Base-by-base conservation (phyloP, 2,888 invertebrate genomes). In the Heliconius charithonia region DNA sequence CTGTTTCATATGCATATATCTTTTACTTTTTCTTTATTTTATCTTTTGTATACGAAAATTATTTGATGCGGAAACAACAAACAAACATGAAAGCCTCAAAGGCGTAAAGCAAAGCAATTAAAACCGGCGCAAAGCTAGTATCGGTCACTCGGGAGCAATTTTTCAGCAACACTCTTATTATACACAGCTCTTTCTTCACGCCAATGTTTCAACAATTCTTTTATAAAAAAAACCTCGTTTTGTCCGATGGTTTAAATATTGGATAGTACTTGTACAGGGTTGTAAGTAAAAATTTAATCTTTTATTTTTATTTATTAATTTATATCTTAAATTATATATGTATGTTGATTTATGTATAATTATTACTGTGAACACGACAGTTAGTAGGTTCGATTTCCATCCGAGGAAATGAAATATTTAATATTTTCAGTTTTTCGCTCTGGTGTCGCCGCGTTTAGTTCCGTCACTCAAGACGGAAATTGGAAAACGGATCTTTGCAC, bases 101-200 rank as follows among this genome's bases (percentile, higher is more conserved):
- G 59, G 72, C 72, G 59, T 77, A 63, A 79, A 77, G 79, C 81
- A 66, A 66, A 75, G 80, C 88, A 90, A 90, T 90, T 90, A 89
- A 89, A 89, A 86, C 80, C 83, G 82, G 81, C 82, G 75, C 79
- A 72, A 65, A 65, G 76, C 75, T 74, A 75, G 77, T 82, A 79
- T 82, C 84, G 84, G 85, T 86, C 84, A 84, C 85, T 81, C 79
- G 83, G 78, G 84, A 83, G 83, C 86, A 87, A 89, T 72, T 89
- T 88, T 88, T 86, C 86, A 85, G 85, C 85, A 84, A 85, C 85
- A 85, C 86, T 83, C 85, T 87, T 88, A 87, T 88, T 89, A 89
- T 88, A 89, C 85, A 22, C 66, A 72, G 51, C 37, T 83, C 86
- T 81, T 80, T 66, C 75, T 79, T 76, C 59, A 72, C 76, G 62